Evolutionary conservation across 2,888 invertebrate genomes (phyloP).

Genomic region (Phyto melanocephala): DNA sequence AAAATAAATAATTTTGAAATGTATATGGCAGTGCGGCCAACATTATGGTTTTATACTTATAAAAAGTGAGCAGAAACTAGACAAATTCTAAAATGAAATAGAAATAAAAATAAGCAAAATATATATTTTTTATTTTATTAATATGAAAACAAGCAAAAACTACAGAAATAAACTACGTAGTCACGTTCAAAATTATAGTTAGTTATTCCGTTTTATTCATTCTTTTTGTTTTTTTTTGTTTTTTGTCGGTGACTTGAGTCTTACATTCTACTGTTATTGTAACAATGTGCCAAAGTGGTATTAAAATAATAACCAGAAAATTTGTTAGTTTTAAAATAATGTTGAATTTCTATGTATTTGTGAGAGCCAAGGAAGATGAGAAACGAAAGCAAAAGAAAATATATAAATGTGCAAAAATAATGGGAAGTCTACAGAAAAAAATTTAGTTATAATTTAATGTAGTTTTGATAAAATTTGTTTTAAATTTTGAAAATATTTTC

Average conservation of each 20-base stretch:
- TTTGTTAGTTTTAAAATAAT: slow-evolving; percentile 48
- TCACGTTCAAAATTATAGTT: slow-evolving; percentile 53
- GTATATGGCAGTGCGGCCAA: slow-evolving; percentile 36
- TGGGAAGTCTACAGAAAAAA: no score
- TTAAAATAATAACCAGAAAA: slow-evolving; percentile 51
- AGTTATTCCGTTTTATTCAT: slow-evolving; percentile 12
- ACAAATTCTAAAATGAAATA: neutral
- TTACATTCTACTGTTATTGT: neutral
- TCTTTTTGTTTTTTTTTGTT: neutral
- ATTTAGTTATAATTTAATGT: neutral
- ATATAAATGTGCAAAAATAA: neutral
- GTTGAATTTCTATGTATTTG: neutral
- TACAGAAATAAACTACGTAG: slow-evolving; percentile 30
- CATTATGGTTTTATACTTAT: neutral
- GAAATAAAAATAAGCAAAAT: neutral
- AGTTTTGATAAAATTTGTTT: no score
- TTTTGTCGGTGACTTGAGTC: neutral
- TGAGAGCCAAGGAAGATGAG: neutral
- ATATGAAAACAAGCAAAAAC: neutral
- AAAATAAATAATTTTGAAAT: neutral
- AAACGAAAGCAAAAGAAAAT: neutral
- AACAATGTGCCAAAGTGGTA: slow-evolving; percentile 41
- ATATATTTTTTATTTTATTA: neutral
- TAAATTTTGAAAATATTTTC: no score
- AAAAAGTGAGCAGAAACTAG: neutral